A percentile compares a stretch with the other conserved stretches of the same genome.
These are phyloP conservation scores for Prionailurus bengalensis DNA, from an alignment of 2,113 vertebrate species.

Conservation along the genomic window DNA sequence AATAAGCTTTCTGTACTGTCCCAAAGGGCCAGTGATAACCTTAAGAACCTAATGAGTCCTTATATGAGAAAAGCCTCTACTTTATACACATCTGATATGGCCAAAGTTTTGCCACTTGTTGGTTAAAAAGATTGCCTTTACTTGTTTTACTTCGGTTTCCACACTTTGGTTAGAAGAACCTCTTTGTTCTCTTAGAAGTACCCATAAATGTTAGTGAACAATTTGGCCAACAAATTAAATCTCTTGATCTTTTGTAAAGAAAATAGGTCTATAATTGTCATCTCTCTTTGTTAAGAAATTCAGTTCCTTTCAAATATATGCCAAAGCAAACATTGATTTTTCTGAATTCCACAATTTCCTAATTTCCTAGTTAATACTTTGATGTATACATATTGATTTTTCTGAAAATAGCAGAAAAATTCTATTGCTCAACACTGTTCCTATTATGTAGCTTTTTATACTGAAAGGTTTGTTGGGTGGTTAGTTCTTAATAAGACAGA, in stretches of 20 bases:
- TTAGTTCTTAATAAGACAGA: background rate
- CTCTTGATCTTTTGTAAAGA: constrained; percentile 61
- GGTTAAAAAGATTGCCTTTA: constrained; percentile 35
- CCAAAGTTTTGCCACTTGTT: background rate
- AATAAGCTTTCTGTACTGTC: background rate
- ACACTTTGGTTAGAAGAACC: background rate
- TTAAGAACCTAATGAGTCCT: background rate
- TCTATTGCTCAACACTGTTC: background rate
- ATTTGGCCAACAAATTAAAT: constrained; percentile 43
- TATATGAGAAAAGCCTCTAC: background rate
- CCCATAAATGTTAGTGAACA: background rate
- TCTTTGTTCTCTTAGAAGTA: background rate
- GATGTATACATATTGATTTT: constrained; percentile 52
- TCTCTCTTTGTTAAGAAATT: constrained; percentile 27
- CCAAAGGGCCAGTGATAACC: background rate
- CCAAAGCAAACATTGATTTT: constrained; percentile 56
- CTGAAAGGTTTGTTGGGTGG: background rate
- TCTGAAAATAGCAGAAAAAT: constrained; percentile 44
- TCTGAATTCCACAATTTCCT: constrained; percentile 56
- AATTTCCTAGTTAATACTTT: constrained; percentile 63
- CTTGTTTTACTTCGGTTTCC: constrained; percentile 6
- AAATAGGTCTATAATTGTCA: background rate
- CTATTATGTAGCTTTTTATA: constrained; percentile 4
- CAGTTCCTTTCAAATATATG: constrained; percentile 27
- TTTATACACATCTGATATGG: background rate